phyloP scores from a whole-genome alignment of 2,113 vertebrate species.

The Dipodomys ordii region DNA sequence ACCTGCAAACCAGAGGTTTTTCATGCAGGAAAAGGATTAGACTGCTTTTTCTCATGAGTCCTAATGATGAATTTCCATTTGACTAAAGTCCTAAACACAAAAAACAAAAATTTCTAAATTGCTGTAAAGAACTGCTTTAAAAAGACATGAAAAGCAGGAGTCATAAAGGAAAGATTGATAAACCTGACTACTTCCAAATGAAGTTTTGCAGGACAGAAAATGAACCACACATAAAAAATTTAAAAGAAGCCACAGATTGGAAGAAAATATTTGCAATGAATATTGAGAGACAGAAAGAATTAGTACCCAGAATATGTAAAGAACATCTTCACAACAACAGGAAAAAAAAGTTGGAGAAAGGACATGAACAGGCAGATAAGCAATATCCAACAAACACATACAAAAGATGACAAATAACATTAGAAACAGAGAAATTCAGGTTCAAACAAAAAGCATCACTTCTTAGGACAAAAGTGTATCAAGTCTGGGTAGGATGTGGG shows the following conservation, averaged over 20 bases:
- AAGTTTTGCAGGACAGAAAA: slow-evolving; percentile 50
- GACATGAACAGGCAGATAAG: slow-evolving; percentile 44
- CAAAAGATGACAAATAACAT: slow-evolving; percentile 23
- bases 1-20: neutral
- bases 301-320: slow-evolving; percentile 35
- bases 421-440: slow-evolving; percentile 20
- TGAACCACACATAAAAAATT: slow-evolving; percentile 50
- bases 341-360: slow-evolving; percentile 48
- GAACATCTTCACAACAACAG: neutral
- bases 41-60: neutral
- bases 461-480: neutral
- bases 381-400: slow-evolving; percentile 26
- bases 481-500: neutral
- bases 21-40: slow-evolving; percentile 19
- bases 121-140: slow-evolving; percentile 42
- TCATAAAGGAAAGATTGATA: slow-evolving; percentile 14
- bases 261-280: slow-evolving; percentile 59
- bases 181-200: neutral
- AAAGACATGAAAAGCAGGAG: slow-evolving; percentile 60
- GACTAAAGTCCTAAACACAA: slow-evolving; percentile 7
- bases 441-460: neutral
- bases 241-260: slow-evolving; percentile 54
- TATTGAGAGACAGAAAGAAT: slow-evolving; percentile 16
- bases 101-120: slow-evolving; percentile 15
- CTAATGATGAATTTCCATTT: slow-evolving; percentile 41